A percentile compares a stretch with the other conserved stretches of the same genome.
These are phyloP conservation scores for Brachirus orientalis DNA, from an alignment of 2,113 vertebrate species.

Conservation along the genomic window DNA sequence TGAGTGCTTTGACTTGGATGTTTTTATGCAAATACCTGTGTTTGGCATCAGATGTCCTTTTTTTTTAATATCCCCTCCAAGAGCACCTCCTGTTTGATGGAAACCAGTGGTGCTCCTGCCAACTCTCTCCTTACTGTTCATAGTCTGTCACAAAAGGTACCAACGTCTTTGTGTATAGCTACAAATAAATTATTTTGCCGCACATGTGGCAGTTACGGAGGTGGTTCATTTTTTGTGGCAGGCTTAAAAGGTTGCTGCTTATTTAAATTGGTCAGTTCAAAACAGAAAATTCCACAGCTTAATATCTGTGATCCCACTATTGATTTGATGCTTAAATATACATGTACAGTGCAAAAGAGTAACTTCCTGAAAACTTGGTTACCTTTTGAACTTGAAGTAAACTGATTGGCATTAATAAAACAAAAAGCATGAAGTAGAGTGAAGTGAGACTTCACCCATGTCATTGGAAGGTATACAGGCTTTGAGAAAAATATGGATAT, in stretches of 20 bases:
- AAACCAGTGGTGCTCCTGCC: too few species aligned
- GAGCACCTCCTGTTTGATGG: too few species aligned
- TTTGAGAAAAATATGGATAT: background rate
- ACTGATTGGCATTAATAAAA: constrained; percentile 10
- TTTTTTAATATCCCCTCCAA: too few species aligned
- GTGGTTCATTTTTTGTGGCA: background rate
- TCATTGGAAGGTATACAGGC: background rate
- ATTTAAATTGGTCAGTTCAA: background rate
- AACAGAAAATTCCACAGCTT: too few species aligned
- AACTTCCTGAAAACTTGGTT: too few species aligned
- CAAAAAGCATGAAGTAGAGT: background rate
- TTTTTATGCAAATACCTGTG: too few species aligned
- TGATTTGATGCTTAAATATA: constrained; percentile 2
- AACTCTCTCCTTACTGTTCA: background rate
- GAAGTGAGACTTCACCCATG: background rate
- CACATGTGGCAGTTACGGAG: background rate
- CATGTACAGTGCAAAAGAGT: background rate
- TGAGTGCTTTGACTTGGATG: too few species aligned
- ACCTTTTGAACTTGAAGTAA: constrained; percentile 20
- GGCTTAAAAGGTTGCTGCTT: background rate
- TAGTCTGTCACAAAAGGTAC: background rate
- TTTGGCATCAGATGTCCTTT: too few species aligned
- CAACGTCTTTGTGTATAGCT: background rate
- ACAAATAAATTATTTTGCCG: background rate
- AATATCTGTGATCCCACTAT: background rate